Base-by-base conservation (phyloP, 2,888 invertebrate species). In the Seira musarum region DNA sequence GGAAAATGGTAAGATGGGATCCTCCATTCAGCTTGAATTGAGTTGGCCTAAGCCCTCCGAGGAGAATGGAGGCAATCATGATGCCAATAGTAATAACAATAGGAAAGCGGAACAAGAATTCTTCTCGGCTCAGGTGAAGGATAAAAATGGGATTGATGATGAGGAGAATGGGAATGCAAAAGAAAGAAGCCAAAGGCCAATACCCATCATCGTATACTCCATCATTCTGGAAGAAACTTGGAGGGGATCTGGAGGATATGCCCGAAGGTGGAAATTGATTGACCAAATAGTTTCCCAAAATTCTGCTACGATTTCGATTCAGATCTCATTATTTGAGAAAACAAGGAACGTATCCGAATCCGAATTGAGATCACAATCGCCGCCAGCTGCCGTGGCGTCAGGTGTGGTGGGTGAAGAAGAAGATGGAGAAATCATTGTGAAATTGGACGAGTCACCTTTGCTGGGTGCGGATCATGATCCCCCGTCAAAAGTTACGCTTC, bases 191-290 rank as follows among this genome's bases (percentile, higher is more conserved):
- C 53, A 25, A 35, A 21, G 66, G 63, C 68, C 78, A 67, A 78
- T 65, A 46, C 61, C 61, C 35, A 53, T n/a, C n/a, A n/a, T 80
- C 0, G 30, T 30, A 13, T 80, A 73, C 35, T 73, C 79, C 30
- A 73, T 80, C 57, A 73, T 80, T 73, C 53, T 80, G 19, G 73
- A 80, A n/a, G 73, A 73, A 69, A 73, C 35, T 53, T 80, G 79
- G 79, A 22, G 40, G 19, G 22, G 46, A 46, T 40, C 60, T 25
- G 71, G 67, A 19, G 69, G 69, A 30, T 72, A 71, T 71, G 72
- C 69, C 77, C 78, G 70, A 6, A 22, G 70, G 71, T 80, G 80
- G 82, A 75, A 82, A 80, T 82, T 82, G 80, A 80, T 82, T 82
- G 82, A 82, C 76, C 82, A 82, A 80, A 80, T 61, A 64, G 72